These are phyloP conservation scores for Urocitellus parryii DNA, from an alignment of 2,113 vertebrate species.

Conservation along the genomic window DNA sequence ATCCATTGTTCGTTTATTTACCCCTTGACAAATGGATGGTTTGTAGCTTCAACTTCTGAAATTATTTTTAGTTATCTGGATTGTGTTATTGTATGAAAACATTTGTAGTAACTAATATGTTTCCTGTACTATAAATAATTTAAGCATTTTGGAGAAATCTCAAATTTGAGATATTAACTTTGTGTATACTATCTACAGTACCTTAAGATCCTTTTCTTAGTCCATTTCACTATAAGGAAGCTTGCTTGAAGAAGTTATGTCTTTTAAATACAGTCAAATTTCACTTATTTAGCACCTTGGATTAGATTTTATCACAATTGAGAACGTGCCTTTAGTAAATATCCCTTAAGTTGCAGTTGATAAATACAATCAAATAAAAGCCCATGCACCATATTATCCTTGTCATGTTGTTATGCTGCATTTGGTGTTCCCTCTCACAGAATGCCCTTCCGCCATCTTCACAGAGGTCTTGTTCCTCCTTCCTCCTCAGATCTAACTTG, in stretches of 20 bases:
- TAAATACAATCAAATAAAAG: background rate
- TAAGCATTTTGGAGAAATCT: conserved; percentile 27
- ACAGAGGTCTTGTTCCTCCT: background rate
- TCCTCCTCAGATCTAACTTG: background rate
- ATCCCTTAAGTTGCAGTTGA: background rate
- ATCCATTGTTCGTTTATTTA: background rate
- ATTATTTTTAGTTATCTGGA: background rate
- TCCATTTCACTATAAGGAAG: background rate
- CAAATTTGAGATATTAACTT: background rate
- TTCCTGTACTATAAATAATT: background rate
- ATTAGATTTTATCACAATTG: conserved; percentile 2
- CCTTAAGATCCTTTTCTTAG: background rate
- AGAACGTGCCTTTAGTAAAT: conserved; percentile 2
- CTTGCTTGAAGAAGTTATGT: background rate
- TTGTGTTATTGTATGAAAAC: background rate
- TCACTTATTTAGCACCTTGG: background rate
- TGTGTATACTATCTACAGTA: background rate
- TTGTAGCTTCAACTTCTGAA: conserved; percentile 35
- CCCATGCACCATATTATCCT: background rate
- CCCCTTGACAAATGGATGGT: background rate
- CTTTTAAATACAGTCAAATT: background rate
- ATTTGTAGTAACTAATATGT: background rate
- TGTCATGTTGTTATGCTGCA: too few species aligned
- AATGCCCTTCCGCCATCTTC: background rate
- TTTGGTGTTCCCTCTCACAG: background rate